Percentiles rank a stretch among this genome's conserved stretches.
phyloP scores from a whole-genome alignment of 2,797 vertebrate species.

The Myotis planiceps region DNA sequence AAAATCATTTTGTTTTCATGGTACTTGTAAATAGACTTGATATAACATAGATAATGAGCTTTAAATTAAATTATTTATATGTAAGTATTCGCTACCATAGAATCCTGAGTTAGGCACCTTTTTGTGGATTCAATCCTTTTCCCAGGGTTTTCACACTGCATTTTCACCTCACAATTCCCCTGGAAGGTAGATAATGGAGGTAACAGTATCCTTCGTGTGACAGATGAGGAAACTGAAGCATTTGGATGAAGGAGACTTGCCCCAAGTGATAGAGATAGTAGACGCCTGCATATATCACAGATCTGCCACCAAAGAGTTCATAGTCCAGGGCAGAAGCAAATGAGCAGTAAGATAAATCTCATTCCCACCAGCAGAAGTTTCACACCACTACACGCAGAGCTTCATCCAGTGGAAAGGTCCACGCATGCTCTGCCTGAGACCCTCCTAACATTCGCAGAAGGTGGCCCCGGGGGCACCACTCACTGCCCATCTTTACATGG shows the following conservation, averaged over 20 bases:
- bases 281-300: background rate
- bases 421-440: background rate
- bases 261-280: background rate
- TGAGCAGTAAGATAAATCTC: background rate
- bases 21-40: background rate
- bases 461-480: background rate
- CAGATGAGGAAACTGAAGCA: background rate
- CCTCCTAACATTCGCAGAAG: background rate
- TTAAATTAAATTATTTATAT: background rate
- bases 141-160: background rate
- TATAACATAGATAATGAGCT: background rate
- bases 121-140: background rate
- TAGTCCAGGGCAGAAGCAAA: background rate
- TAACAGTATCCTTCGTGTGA: background rate
- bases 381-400: background rate
- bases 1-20: slow-evolving; percentile 32
- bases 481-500: background rate
- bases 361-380: background rate
- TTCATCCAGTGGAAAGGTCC: background rate
- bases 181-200: background rate
- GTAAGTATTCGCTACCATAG: background rate
- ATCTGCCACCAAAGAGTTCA: background rate
- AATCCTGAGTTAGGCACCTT: background rate
- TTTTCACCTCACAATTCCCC: background rate
- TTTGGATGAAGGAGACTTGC: background rate